These are phyloP conservation scores for Drosophila niveifrons DNA, from an alignment of 2,888 invertebrate species.

Conservation along the genomic window DNA sequence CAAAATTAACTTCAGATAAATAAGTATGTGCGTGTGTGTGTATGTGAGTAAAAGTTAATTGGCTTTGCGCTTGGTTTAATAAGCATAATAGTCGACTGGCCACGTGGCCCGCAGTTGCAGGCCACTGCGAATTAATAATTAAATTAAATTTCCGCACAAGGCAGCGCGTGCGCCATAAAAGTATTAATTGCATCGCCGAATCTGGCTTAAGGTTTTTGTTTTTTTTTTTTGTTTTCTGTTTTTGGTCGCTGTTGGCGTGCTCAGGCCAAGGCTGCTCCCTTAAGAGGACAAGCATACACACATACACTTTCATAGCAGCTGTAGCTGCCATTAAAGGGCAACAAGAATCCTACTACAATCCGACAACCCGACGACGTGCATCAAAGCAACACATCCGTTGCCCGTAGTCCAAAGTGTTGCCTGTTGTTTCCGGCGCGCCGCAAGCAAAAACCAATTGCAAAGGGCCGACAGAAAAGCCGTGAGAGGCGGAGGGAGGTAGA, in stretches of 20 bases:
- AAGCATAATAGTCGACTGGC: conserved; percentile 64
- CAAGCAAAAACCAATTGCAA: conserved; percentile 61
- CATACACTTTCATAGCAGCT: neutral
- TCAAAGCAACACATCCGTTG: conserved; percentile 60
- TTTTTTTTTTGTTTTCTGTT: too few species aligned
- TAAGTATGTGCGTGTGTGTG: conserved; percentile 10
- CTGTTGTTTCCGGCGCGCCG: conserved; percentile 62
- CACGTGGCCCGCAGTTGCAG: conserved; percentile 27
- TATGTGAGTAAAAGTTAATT: conserved; percentile 61
- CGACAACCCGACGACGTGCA: conserved; percentile 40
- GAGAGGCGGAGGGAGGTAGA: neutral
- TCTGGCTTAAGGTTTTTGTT: conserved; percentile 52
- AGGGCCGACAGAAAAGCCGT: conserved; percentile 13
- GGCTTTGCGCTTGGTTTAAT: conserved; percentile 69
- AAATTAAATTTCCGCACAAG: conserved; percentile 67
- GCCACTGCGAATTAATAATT: conserved; percentile 72
- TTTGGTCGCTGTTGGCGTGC: conserved; percentile 1
- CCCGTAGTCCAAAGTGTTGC: conserved; percentile 59
- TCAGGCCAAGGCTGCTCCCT: conserved; percentile 26
- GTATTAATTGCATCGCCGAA: conserved; percentile 71
- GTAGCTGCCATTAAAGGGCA: neutral
- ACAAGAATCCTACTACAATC: conserved; percentile 15
- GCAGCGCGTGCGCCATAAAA: conserved; percentile 56
- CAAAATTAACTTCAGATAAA: conserved; percentile 51
- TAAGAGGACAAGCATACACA: conserved; percentile 5